Conservation (phyloP, 2,888 invertebrate genomes). For the Macrosoma leucophasiata region DNA sequence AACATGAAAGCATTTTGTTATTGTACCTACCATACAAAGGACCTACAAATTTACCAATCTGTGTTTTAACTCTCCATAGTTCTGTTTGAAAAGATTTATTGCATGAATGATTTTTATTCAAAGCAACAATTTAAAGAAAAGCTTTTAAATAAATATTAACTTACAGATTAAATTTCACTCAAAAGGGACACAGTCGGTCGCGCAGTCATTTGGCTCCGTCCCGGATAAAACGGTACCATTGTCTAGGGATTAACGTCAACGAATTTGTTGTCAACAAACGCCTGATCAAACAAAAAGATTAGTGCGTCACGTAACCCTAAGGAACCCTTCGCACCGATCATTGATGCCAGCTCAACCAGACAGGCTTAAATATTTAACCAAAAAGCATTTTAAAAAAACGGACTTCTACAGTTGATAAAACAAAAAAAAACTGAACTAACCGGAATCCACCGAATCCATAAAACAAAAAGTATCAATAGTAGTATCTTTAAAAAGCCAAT, state of each 20-base stretch:
- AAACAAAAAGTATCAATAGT: too few species aligned
- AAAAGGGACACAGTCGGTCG: constrained; percentile 50
- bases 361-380: constrained; percentile 48
- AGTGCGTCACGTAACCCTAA: constrained; percentile 44
- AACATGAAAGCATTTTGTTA: constrained; percentile 19
- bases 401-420: constrained; percentile 18
- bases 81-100: constrained; percentile 28
- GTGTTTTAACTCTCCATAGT: too few species aligned
- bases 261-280: constrained; percentile 72
- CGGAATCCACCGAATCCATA: too few species aligned
- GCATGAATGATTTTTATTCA: constrained; percentile 34
- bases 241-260: constrained; percentile 72
- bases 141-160: constrained; percentile 58
- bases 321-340: constrained; percentile 52
- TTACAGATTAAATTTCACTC: constrained; percentile 47
- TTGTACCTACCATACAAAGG: too few species aligned
- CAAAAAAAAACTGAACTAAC: constrained; percentile 35
- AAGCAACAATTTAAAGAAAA: constrained; percentile 44
- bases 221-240: constrained; percentile 62
- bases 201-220: constrained; percentile 43
- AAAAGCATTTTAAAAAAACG: constrained; percentile 12
- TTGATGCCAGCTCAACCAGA: constrained; percentile 46
- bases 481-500: constrained; percentile 64
- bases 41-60: too few species aligned
- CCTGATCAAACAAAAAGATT: constrained; percentile 71